These are phyloP conservation scores for Rhopalosiphum nymphaeae DNA, from an alignment of 2,888 invertebrate genomes.

Conservation along the genomic window DNA sequence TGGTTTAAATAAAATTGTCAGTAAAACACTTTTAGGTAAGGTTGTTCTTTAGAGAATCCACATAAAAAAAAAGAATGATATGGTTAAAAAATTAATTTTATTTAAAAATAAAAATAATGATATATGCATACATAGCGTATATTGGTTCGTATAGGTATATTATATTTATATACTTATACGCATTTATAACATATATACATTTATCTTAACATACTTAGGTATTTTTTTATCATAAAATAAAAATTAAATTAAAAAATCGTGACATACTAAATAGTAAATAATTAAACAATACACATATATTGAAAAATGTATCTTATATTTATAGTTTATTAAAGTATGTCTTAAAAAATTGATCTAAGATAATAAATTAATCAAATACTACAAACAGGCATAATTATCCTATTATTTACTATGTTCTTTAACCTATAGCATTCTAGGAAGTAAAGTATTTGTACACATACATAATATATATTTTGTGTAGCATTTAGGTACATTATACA, in stretches of 20 bases:
- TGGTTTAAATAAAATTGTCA: conserved; percentile 38
- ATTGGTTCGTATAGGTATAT: neutral
- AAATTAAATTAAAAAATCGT: neutral
- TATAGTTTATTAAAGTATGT: neutral
- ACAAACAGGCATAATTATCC: neutral
- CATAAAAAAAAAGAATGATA: neutral
- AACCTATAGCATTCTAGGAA: neutral
- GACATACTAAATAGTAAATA: neutral
- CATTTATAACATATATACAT: neutral
- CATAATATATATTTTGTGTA: neutral
- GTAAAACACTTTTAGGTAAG: neutral
- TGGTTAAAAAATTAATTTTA: neutral
- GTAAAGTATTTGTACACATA: neutral
- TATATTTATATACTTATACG: neutral
- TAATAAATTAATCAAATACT: neutral
- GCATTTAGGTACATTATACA: neutral
- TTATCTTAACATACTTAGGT: neutral
- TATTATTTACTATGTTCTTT: neutral
- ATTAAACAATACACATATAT: neutral
- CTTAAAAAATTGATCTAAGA: neutral
- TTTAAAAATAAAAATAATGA: neutral
- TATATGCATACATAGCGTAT: neutral
- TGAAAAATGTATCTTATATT: neutral
- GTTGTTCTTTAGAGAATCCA: neutral
- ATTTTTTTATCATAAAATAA: neutral